These are phyloP conservation scores for Helostoma temminkii DNA, from an alignment of 2,797 vertebrate species.

Conservation along the genomic window DNA sequence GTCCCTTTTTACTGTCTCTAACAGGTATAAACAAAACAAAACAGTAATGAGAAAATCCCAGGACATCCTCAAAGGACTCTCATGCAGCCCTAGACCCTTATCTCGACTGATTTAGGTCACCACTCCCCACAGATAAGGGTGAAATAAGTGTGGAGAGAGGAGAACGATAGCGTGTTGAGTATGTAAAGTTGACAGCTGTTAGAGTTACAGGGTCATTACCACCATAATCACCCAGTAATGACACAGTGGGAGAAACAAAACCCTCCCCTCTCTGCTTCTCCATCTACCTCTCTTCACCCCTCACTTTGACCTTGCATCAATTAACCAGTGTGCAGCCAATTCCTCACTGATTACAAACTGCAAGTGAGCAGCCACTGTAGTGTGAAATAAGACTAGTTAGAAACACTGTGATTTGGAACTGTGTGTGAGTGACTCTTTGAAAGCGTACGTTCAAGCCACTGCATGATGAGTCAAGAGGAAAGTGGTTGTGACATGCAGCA, in stretches of 20 bases:
- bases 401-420: neutral
- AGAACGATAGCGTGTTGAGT: conserved; percentile 24
- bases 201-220: conserved; percentile 69
- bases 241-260: conserved; percentile 48
- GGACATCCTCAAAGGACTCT: neutral
- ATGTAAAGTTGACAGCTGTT: conserved; percentile 70
- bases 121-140: conserved; percentile 23
- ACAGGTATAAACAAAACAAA: neutral
- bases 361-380: neutral
- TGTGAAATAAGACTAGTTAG: neutral
- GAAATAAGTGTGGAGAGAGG: conserved; percentile 20
- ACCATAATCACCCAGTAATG: conserved; percentile 70
- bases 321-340: conserved; percentile 40
- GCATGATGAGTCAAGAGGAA: conserved; percentile 43
- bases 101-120: conserved; percentile 25
- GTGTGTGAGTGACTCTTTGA: neutral
- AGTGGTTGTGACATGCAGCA: conserved; percentile 51
- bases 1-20: no score
- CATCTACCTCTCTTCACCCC: conserved; percentile 26
- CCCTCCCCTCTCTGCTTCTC: conserved; percentile 1
- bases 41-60: neutral
- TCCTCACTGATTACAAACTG: conserved; percentile 32
- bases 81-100: neutral
- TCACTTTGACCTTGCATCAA: conserved; percentile 49
- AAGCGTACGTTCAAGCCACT: conserved; percentile 15